Percentiles rank a stretch among this genome's conserved stretches.
Conservation (phyloP, 2,797 vertebrate species). For the Alosa sapidissima region DNA sequence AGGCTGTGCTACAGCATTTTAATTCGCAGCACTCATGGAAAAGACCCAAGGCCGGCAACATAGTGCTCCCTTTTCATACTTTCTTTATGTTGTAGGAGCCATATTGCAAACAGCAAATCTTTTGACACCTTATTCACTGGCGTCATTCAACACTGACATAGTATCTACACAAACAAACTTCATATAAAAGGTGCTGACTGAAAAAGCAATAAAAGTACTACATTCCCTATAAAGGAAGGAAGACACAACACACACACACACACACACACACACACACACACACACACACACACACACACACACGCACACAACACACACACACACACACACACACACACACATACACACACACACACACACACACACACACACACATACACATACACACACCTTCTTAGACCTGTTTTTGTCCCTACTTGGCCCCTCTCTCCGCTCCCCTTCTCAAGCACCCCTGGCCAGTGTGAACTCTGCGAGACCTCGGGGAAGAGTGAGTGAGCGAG, state of each 20-base stretch:
- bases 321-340: neutral
- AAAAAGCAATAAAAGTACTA: neutral
- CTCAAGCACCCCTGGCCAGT: neutral
- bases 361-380: neutral
- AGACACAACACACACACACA: slow-evolving; percentile 4
- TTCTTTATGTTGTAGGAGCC: neutral
- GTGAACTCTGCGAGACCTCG: slow-evolving; percentile 17
- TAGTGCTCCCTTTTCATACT: neutral
- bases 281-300: neutral
- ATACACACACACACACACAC: slow-evolving; percentile 3
- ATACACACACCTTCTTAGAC: neutral
- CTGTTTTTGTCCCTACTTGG: slow-evolving; percentile 24
- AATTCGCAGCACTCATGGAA: neutral
- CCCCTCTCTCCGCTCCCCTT: neutral
- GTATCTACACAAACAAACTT: slow-evolving; percentile 7
- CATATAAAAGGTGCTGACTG: slow-evolving; percentile 2
- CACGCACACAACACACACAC: neutral
- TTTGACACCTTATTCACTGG: neutral
- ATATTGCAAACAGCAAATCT: neutral
- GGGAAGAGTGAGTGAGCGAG: neutral
- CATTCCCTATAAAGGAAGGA: neutral
- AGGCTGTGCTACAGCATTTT: neutral
- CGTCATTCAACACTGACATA: neutral
- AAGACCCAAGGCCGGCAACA: neutral
- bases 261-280: too few relatives aligned